These are phyloP conservation scores for Grammomys dolichurus DNA, from an alignment of 2,113 vertebrate genomes.

Conservation along the genomic window DNA sequence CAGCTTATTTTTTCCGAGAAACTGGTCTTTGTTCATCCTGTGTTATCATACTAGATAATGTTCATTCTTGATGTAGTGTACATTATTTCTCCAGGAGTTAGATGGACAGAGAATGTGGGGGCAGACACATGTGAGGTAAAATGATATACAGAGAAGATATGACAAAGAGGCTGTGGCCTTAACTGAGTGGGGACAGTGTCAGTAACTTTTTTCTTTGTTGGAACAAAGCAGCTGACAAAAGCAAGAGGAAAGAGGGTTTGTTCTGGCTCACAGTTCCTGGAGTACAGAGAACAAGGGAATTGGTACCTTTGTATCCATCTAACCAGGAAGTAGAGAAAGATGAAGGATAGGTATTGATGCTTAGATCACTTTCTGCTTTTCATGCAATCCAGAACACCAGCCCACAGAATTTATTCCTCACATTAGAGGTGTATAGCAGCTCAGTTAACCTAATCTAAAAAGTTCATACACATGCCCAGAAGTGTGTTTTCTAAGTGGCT, in stretches of 20 bases:
- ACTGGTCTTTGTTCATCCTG: not conserved
- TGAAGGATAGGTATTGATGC: not conserved
- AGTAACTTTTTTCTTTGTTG: not conserved
- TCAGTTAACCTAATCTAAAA: too few relatives aligned
- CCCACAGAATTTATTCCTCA: not conserved
- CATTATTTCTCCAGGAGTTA: not conserved
- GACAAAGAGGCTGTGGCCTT: not conserved
- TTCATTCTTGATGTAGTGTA: not conserved
- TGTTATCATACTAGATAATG: not conserved
- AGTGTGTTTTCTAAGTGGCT: not conserved
- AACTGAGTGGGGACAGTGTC: not conserved
- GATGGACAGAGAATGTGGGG: not conserved
- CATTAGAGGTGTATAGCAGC: not conserved
- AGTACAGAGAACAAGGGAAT: not conserved
- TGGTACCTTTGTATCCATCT: not conserved
- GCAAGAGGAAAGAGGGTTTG: not conserved
- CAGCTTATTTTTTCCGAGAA: slow-evolving; percentile 63
- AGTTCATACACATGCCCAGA: not conserved
- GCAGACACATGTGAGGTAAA: not conserved
- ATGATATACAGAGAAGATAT: fast-evolving
- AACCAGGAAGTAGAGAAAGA: not conserved
- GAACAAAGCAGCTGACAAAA: not conserved
- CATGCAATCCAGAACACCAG: not conserved
- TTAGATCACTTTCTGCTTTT: too few relatives aligned
- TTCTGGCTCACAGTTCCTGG: not conserved